Base-by-base conservation (phyloP, 2,797 vertebrate genomes). In the Acridotheres tristis region DNA sequence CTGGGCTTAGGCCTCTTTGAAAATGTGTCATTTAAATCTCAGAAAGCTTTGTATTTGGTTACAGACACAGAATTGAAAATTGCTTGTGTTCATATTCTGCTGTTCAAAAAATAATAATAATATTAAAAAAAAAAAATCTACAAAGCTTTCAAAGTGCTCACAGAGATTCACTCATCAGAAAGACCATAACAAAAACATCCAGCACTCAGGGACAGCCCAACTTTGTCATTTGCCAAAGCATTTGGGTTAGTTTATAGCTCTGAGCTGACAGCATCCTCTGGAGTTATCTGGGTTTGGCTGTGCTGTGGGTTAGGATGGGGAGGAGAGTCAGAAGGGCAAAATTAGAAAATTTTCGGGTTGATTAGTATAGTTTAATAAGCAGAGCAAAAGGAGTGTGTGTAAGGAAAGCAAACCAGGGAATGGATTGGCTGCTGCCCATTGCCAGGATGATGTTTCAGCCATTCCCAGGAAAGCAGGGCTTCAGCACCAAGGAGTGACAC, bases 21-120 rank as follows among this genome's bases (percentile, higher is more conserved):
- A 94, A 97, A 94, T 65, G 36, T 85, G 62, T 87, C 76, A 90
- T 95, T 95, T 94, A 90, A 93, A 87, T 88, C 87, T 90, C 68
- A 55, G 77, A 85, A 90, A 85, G 81, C 88, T 97, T 95, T 95
- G 83, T 90, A 45, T 94, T 95, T 95, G 57, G 54, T 81, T 90
- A 92, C 65, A 92, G 92, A 89, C 54, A 69, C 47, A 67, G 77
- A 91, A 94, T 54, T 94, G 42, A 89, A 95, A 95, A 95, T 90
- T 68, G 74, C 83, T 42, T 94, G 67, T 85, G 77, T 94, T 96
- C 53, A 6, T 78, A 80, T 90, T 89, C 72, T 78, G 40, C 71
- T 65, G 59, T 91, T 92, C 25, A 80, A 84, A 90, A 80, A 74
- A 48, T 84, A 30, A n/a, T 54, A 29, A 32, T 36, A 32, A 21